Evolutionary conservation across 2,797 vertebrate genomes (phyloP), one percentile per base, ranked within the genome.

Genomic region (Gobionotothen gibberifrons): DNA sequence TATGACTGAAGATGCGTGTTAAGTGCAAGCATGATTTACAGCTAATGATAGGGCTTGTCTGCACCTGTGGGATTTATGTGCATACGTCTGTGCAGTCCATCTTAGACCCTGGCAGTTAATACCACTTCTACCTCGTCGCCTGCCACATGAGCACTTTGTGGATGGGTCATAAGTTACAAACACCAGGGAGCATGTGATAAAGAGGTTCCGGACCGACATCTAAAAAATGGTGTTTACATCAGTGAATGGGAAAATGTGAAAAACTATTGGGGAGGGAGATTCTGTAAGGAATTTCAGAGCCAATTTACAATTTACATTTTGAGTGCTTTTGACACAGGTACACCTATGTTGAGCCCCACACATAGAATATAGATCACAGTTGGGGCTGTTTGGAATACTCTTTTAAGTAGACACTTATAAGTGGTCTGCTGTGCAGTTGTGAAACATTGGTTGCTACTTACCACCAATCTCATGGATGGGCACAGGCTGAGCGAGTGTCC

Each of bases 391-490:
- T 36, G 6, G 12, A 53, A 17, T 29, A 53, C 16, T 22, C 44
- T 11, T 54, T 62, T 44, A 44, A 44, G 9, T 10, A 17, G 22
- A 70, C 40, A 57, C 22, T n/a, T 1, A 0, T 12, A 6, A 21
- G 10, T 10, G 3, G 12, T 44, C 9, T 16, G 44, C 14, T 70
- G n/a, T 32, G 13, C 8, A 52, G 7, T 22, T 60, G 56, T 52
- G 40, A 32, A 60, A 12, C 8, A 29, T 10, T 57, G 51, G 26
- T 43, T 26, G 48, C 22, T 48, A 88, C 95, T 95, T 85, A 99
- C 97, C 96, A 0, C 82, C 81, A 49, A 95, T 69, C 85, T 98
- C 95, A 0, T 87, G 93, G 90, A 99, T 85, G 0, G 93, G 89
- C 56, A 99, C 88, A 0, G 95, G 92, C 68, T 94, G 90, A 40